Base-by-base conservation (phyloP, 1,140 invertebrate species). In the Meloidogyne exigua region DNA sequence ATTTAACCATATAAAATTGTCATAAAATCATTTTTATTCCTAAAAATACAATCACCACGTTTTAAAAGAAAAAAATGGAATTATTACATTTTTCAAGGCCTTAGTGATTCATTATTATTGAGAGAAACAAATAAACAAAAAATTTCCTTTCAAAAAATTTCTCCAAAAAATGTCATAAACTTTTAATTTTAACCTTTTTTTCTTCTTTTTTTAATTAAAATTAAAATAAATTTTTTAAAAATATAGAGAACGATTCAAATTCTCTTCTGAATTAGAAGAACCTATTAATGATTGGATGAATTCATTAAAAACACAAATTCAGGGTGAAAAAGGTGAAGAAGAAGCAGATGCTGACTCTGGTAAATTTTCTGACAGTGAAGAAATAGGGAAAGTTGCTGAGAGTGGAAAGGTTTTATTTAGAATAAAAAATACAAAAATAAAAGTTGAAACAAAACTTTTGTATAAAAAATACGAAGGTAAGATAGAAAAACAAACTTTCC, bases 311-410 rank as follows among this genome's bases (percentile, higher is more conserved):
- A 11, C 23, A 68, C 15, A 18, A 68, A 42, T 10, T 39, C 36
- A 39, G 9, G 44, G 18, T 57, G 72, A 25, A 57, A 25, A n/a
- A 26, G 66, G 18, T 36, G 23, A 18, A 36, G 42, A 25, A 57
- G 18, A 23, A 39, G 18, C 28, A 3, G 74, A 75, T 39, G 49
- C 74, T 12, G 74, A 75, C 26, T 70, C 66, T 3, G 74, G 74
- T 26, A 75, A 70, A 21, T 75, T 70, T 76, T 75, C 74, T 21
- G 74, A 21, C 23, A 64, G 65, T n/a, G 74, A 75, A 21, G 74
- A 68, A 9, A 21, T 63, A 12, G 71, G 26, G 7, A 72, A 73
- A 65, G 57, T 36, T 28, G 21, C 11, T 39, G 23, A 62, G n/a
- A 11, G 2, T 39, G 36, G 36, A 39, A 10, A 39, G 36, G 36